Evolutionary conservation across 2,113 vertebrate genomes (phyloP), one percentile per base, ranked within the genome.

Genomic region (Leptobrachium leishanense): DNA sequence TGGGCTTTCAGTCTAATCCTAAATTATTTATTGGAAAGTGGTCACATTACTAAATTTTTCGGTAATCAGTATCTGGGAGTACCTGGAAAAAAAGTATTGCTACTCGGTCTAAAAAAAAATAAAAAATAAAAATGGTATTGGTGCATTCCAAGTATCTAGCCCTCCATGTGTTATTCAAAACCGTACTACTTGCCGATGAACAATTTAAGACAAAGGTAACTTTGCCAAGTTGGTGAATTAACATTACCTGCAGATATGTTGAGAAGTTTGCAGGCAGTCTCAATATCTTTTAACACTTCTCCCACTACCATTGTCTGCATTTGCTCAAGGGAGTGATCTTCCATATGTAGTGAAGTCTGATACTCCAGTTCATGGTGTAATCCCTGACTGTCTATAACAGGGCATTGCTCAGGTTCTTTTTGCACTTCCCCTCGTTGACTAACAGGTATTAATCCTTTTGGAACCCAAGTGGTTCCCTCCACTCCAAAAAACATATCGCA

Each of bases 241-340:
- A 59, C 92, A 31, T 79, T 82, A 99, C 98, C 97, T 86, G 98
- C 90, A 0, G 95, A 88, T 85, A 99, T 99, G 86, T 97, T 98
- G 77, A 99, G 95, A 72, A 99, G 93, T 84, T 98, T 99, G 88
- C 97, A 99, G 72, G 97, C 96, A 0, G 95, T 98, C 89, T 97
- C 97, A 13, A 99, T 97, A 90, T 99, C 98, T 90, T 98, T 99
- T 67, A 99, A 92, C 82, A 99, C 98, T 74, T 99, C 98, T 0
- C 95, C 96, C 82, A 99, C 94, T 85, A 99, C 98, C 95, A 99
- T 94, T 86, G 94, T 96, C 87, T 99, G 97, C 83, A 99, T 95
- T 90, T 99, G 96, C 88, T 99, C 98, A 89, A 99, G 88, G 0
- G 96, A 98, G 43, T 94, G 93, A 77, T 98, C 96, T 86, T 96